A percentile compares a stretch with the other conserved stretches of the same genome.
Conservation (phyloP, 2,113 vertebrate species). For the human region GRCh38 chr19:5948501-5949000, state of each 20-base stretch:
- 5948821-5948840: neutral
- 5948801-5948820: neutral
- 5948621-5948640: neutral
- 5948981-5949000: constrained; percentile 3
- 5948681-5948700: too few species aligned
- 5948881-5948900: neutral
- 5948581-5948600: neutral
- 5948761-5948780: neutral
- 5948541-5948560: neutral
- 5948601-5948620: neutral
- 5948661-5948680: neutral
- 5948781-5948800: constrained; percentile 11
- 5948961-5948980: neutral
- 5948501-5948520: neutral
- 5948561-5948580: neutral
- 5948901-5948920: neutral
- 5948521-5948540: neutral
- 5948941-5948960: constrained; percentile 17
- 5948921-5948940: constrained; percentile 18
- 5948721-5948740: neutral
- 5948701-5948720: neutral
- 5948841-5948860: neutral
- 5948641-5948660: neutral
- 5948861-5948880: neutral
- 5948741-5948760: neutral